Base-by-base conservation (phyloP, 30 jellyfish, hydroid and myxozoan genomes). In the Nemopilema nomurai region DNA sequence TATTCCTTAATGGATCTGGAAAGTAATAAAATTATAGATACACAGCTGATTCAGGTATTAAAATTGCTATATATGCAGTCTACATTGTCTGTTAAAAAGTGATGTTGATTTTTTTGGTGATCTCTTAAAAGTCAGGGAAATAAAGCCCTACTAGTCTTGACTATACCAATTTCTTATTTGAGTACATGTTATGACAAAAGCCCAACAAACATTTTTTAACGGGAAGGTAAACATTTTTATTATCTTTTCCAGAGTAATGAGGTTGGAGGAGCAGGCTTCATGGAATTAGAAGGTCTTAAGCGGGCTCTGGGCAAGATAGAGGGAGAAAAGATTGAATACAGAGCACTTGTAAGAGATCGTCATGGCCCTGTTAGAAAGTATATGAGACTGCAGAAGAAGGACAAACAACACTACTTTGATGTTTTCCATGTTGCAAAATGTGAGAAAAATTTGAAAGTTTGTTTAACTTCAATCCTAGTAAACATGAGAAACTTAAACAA, bases 211-310 rank as follows among this genome's bases (percentile, higher is more conserved):
- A 19, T 63, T 63, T 19, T 19, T 19, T 63, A 63, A 63, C 8
- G 27, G 30, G 16, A 24, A 63, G 6, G 73, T 63, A 24, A n/a
- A 19, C 27, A 63, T 19, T 63, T n/a, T 19, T n/a, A 63, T 24
- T 63, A 19, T 6, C 18, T 16, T 51, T 51, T 51, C 20, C 67
- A 72, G 82, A 74, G 84, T n/a, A 74, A 52, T 22, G 84, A 74
- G 20, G 41, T 32, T 49, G 84, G 71, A 4, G 84, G 84, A 1
- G 50, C 84, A 16, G 28, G 71, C 50, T 74, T 29, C 84, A 74
- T 74, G 84, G 84, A 74, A 32, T 31, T 74, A 13, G 73, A 74
- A 25, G 84, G 84, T 50, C 52, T 74, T 20, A 74, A 74, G 84
- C 84, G 71, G 50, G 50, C 51, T 32, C 29, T 74, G n/a, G 23